Evolutionary conservation across 2,888 invertebrate species (phyloP).

Genomic region (Nomada goodeniana): DNA sequence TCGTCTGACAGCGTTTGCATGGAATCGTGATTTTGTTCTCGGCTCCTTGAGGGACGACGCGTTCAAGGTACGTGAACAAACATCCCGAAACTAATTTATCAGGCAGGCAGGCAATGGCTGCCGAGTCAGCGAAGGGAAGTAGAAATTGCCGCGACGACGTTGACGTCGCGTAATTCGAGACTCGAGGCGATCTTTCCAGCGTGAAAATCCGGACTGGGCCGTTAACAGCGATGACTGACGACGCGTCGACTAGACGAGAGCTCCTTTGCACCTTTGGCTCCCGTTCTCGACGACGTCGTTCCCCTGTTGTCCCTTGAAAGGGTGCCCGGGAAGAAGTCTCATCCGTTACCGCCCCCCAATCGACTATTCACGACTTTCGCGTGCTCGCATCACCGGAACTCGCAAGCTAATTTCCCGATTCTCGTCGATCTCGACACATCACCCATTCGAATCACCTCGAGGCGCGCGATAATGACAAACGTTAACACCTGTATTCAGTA

Average conservation of each 20-base stretch:
- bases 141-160: constrained; percentile 29
- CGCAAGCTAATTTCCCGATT: not conserved
- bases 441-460: too few species aligned
- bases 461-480: too few species aligned
- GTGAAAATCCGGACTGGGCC: constrained; percentile 50
- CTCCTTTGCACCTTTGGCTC: constrained; percentile 44
- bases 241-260: constrained; percentile 30
- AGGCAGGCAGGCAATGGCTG: constrained; percentile 1
- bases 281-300: constrained; percentile 28
- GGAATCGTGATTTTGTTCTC: too few species aligned
- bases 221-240: constrained; percentile 63
- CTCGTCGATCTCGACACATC: too few species aligned
- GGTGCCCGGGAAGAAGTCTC: constrained; percentile 9
- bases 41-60: too few species aligned
- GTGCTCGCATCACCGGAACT: not conserved
- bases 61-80: not conserved
- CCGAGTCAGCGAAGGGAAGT: constrained; percentile 20
- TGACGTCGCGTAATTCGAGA: constrained; percentile 54
- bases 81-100: constrained; percentile 31
- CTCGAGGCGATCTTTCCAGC: constrained; percentile 27
- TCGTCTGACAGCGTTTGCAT: too few species aligned
- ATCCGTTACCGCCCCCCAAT: constrained; percentile 47
- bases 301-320: constrained; percentile 23
- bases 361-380: constrained; percentile 42
- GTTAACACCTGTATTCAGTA: too few species aligned